Evolutionary conservation across 2,113 vertebrate genomes (phyloP).

Genomic region (Charina bottae): DNA sequence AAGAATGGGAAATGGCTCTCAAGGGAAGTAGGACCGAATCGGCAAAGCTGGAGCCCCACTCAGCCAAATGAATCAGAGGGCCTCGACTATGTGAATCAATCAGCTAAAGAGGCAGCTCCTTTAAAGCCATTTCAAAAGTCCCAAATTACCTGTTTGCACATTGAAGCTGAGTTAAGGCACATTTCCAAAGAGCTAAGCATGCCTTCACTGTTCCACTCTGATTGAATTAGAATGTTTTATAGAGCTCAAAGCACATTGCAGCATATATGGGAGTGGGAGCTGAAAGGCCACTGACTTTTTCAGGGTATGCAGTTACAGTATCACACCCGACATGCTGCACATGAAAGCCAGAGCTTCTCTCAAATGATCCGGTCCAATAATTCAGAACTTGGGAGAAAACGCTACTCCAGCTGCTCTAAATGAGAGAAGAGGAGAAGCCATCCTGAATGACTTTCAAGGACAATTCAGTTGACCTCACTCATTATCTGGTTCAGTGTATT

Average conservation of each 20-base stretch:
- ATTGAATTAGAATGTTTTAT: neutral
- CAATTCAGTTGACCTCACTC: neutral
- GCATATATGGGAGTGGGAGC: neutral
- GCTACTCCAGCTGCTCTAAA: neutral
- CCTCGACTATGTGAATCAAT: neutral
- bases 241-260: neutral
- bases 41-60: neutral
- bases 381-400: too few relatives aligned
- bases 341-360: neutral
- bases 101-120: neutral
- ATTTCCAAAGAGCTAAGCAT: neutral
- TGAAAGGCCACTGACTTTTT: conserved; percentile 9
- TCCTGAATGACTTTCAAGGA: neutral
- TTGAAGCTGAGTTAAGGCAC: neutral
- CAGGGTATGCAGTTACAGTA: neutral
- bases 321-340: neutral
- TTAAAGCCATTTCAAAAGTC: neutral
- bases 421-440: neutral
- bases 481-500: neutral
- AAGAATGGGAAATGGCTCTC: neutral
- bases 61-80: neutral
- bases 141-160: neutral
- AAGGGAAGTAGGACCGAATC: neutral
- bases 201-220: neutral
- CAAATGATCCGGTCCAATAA: neutral